These are phyloP conservation scores for Amblyopsis hoosieri DNA, from an alignment of 2,797 vertebrate species.

Conservation along the genomic window DNA sequence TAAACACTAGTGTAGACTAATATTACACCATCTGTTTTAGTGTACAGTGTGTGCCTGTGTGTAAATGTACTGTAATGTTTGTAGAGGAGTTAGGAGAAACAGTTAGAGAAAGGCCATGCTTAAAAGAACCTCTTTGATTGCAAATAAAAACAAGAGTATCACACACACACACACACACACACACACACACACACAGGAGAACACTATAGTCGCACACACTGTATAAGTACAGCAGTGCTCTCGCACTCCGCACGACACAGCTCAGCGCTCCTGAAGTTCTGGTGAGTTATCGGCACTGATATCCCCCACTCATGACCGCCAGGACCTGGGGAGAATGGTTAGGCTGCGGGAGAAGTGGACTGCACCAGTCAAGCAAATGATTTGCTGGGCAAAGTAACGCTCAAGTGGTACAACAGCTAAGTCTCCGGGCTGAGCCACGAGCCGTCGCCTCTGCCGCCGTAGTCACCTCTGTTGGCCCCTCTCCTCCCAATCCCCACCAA, in stretches of 20 bases:
- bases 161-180: conserved; percentile 14
- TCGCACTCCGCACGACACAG: conserved; percentile 44
- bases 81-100: neutral
- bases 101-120: conserved; percentile 18
- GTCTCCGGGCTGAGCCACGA: conserved; percentile 43
- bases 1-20: conserved; percentile 29
- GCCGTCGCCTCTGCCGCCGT: conserved; percentile 40
- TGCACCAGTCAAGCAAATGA: conserved; percentile 70
- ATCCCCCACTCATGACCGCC: conserved; percentile 38
- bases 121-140: conserved; percentile 35
- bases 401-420: conserved; percentile 67
- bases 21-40: conserved; percentile 6
- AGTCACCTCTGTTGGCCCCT: conserved; percentile 18
- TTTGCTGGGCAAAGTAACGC: conserved; percentile 72
- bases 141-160: conserved; percentile 48
- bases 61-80: conserved; percentile 1
- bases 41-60: conserved; percentile 4
- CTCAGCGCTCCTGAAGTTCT: conserved; percentile 42
- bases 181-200: conserved; percentile 11
- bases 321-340: conserved; percentile 25
- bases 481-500: conserved; percentile 59
- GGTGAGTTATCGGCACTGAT: conserved; percentile 39
- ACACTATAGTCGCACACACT: conserved; percentile 14
- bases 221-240: conserved; percentile 23
- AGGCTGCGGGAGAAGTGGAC: conserved; percentile 11